Evolutionary conservation across 2,888 invertebrate genomes (phyloP), one percentile per base, ranked within the genome.

Genomic region (Platycheirus albimanus): DNA sequence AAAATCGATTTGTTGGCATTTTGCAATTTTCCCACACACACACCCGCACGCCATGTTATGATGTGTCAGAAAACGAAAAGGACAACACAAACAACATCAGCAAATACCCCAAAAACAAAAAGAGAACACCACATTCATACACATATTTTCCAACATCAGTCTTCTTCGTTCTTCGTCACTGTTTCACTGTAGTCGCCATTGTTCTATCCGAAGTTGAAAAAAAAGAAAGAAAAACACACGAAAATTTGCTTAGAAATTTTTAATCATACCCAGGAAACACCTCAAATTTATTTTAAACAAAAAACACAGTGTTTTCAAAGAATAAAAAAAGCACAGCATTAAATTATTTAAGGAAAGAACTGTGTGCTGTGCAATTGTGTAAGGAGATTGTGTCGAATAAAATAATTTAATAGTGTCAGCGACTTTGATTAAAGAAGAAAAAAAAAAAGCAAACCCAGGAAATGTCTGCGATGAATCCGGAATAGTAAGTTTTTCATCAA

Each of bases 381-480:
- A 69, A 83, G 54, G 79, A 86, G 72, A 84, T 84, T 85, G 69
- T n/a, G n/a, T 85, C 80, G 86, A 85, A 86, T 86, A 86, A 80
- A 85, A 85, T n/a, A n/a, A 61, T 61, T 43, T 41, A 80, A 70
- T 43, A 67, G 79, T 75, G 78, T 52, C 63, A 71, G 69, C 61
- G 85, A 85, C 67, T 69, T 54, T 43, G 61, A 52, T 69, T 74
- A 24, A 54, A 76, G 83, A 85, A 79, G 77, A 70, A 84, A 56
- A 61, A 78, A 81, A 51, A 69, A 69, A 85, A 83, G 85, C 81
- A 86, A 87, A 85, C 86, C 87, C 86, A 83, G 84, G 88, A 88
- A 88, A 91, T 91, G 91, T 90, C 91, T 86, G 90, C 91, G 86
- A 95, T 95, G 95, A 95, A 95, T 94, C 95, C 95, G 88, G 95